Conservation (phyloP, 2,797 vertebrate species). For the Mastacembelus armatus region DNA sequence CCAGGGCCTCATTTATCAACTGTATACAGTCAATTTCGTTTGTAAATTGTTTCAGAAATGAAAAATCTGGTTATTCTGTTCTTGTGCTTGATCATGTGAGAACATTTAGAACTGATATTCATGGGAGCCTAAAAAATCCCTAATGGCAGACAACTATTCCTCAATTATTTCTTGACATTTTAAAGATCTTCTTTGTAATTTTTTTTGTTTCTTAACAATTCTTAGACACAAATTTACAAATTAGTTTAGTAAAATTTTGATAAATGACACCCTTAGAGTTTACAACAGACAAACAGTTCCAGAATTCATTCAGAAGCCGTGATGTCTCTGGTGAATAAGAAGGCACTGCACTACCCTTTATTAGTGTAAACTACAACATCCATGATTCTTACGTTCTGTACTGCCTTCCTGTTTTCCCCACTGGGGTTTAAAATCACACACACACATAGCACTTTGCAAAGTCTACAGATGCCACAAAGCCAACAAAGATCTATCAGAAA, state of each 20-base stretch:
- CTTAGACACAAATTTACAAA: too few species aligned
- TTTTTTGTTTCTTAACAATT: too few species aligned
- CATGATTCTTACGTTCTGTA: neutral
- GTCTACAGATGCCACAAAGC: constrained; percentile 6
- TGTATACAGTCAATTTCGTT: neutral
- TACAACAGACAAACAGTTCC: constrained; percentile 6
- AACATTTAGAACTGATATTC: too few species aligned
- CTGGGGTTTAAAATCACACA: neutral
- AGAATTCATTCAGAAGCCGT: constrained; percentile 19
- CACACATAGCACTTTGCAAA: constrained; percentile 12
- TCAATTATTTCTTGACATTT: too few species aligned
- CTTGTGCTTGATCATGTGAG: constrained; percentile 1
- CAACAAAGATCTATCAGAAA: neutral
- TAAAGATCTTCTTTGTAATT: too few species aligned
- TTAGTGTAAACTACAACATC: constrained; percentile 4
- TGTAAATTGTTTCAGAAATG: neutral
- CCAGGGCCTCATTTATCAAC: constrained; percentile 24
- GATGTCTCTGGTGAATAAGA: constrained; percentile 24
- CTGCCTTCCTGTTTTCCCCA: neutral
- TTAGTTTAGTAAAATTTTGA: constrained; percentile 7
- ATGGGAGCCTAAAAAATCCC: too few species aligned
- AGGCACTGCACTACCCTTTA: constrained; percentile 4
- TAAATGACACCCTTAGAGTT: constrained; percentile 29
- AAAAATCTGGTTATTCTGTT: neutral
- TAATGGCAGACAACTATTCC: too few species aligned